Conservation (phyloP, 2,113 vertebrate genomes). For the Stegostoma tigrinum region DNA sequence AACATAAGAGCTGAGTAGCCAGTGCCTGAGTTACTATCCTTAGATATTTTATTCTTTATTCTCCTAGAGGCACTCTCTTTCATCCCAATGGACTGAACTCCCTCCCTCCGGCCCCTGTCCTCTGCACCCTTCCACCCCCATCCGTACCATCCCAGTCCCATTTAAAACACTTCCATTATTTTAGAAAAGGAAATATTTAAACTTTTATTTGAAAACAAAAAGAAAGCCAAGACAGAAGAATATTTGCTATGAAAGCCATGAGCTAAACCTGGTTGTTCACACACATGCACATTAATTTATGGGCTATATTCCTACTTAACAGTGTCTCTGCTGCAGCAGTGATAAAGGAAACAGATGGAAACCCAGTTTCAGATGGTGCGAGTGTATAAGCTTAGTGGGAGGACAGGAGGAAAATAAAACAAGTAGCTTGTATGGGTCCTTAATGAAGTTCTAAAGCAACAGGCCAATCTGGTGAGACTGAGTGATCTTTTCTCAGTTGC, state of each 20-base stretch:
- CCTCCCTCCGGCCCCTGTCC: neutral
- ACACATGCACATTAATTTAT: neutral
- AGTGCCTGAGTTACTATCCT: neutral
- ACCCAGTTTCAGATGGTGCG: neutral
- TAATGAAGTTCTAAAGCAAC: slow-evolving; percentile 16
- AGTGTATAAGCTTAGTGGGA: neutral
- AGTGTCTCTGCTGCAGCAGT: neutral
- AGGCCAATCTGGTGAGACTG: neutral
- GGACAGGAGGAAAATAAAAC: neutral
- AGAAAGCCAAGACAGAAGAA: neutral
- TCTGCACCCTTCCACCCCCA: neutral
- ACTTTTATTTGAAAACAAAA: neutral
- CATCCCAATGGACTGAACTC: neutral
- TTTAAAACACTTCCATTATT: neutral
- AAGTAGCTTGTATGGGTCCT: neutral
- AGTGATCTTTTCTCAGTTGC: neutral
- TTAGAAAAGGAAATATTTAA: neutral
- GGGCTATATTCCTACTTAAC: neutral
- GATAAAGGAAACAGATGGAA: neutral
- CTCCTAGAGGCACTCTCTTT: neutral
- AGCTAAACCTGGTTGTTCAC: neutral
- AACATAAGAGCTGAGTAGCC: neutral
- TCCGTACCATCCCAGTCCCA: neutral
- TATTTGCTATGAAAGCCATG: neutral
- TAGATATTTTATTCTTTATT: neutral